These are phyloP conservation scores for Cheilosia urbana DNA, from an alignment of 2,888 invertebrate species.

Conservation along the genomic window DNA sequence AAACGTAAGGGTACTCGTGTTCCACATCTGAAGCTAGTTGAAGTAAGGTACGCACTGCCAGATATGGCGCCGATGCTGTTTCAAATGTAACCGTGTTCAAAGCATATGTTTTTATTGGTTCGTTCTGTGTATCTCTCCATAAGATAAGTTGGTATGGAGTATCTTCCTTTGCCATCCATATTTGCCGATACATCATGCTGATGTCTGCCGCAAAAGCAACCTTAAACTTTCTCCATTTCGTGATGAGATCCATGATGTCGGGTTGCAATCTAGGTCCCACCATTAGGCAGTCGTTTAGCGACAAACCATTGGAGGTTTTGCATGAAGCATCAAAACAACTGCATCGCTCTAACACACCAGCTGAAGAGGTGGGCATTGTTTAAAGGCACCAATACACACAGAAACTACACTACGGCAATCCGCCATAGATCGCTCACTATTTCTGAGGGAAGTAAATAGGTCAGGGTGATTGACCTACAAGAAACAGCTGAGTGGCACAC, in stretches of 20 bases:
- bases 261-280: conserved; percentile 27
- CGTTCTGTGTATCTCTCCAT: conserved; percentile 38
- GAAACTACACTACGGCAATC: no score
- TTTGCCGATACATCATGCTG: conserved; percentile 46
- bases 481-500: no score
- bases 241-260: background rate
- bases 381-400: no score
- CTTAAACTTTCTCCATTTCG: background rate
- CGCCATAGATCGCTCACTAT: no score
- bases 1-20: conserved; percentile 69
- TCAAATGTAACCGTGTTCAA: conserved; percentile 74
- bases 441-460: no score
- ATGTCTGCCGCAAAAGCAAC: conserved; percentile 11
- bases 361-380: no score
- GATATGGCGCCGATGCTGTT: conserved; percentile 63
- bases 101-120: conserved; percentile 50
- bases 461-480: no score
- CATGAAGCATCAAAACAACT: no score
- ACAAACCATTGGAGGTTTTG: background rate
- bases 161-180: conserved; percentile 29
- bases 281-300: conserved; percentile 1
- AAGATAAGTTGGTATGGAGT: conserved; percentile 50
- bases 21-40: conserved; percentile 70
- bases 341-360: no score
- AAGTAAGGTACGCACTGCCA: conserved; percentile 63